A percentile compares a stretch with the other conserved stretches of the same genome.
Evolutionary conservation across 2,797 vertebrate species (phyloP).

Genomic region (Cyclopterus lumpus): DNA sequence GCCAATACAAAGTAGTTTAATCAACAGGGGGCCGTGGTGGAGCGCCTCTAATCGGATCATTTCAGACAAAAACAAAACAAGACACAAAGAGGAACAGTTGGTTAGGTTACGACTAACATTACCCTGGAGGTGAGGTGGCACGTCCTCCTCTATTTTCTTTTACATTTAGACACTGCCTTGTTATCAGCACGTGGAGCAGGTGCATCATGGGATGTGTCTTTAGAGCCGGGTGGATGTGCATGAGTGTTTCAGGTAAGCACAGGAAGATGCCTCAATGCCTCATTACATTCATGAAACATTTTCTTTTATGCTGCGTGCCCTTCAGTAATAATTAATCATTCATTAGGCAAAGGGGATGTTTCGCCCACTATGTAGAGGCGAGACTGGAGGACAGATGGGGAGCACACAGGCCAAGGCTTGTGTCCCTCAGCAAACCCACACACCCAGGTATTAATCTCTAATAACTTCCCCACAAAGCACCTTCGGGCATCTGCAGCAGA

Average conservation of each 20-base stretch:
- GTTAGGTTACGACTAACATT: conserved; percentile 45
- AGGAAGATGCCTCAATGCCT: conserved; percentile 26
- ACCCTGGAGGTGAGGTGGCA: conserved; percentile 27
- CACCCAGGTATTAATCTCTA: conserved; percentile 75
- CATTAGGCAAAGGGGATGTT: conserved; percentile 52
- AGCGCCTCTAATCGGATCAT: conserved; percentile 62
- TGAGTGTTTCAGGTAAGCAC: conserved; percentile 32
- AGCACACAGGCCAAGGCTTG: conserved; percentile 27
- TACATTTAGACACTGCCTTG: conserved; percentile 3
- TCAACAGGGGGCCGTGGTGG: conserved; percentile 34
- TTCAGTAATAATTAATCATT: conserved; percentile 83
- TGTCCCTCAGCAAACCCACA: conserved; percentile 49
- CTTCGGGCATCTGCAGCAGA: conserved; percentile 54
- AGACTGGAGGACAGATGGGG: conserved; percentile 30
- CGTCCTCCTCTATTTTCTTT: conserved; percentile 26
- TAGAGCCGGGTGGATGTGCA: conserved; percentile 12
- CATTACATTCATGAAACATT: conserved; percentile 78
- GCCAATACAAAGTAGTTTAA: conserved; percentile 48
- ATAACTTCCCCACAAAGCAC: conserved; percentile 65
- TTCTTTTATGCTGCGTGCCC: conserved; percentile 62
- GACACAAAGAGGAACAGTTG: conserved; percentile 42
- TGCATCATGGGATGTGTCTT: conserved; percentile 50
- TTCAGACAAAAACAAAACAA: conserved; percentile 47
- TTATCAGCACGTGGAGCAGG: conserved; percentile 20
- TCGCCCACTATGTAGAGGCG: conserved; percentile 44